Base-by-base conservation (phyloP, 2,113 vertebrate species). In the Eleginops maclovinus region DNA sequence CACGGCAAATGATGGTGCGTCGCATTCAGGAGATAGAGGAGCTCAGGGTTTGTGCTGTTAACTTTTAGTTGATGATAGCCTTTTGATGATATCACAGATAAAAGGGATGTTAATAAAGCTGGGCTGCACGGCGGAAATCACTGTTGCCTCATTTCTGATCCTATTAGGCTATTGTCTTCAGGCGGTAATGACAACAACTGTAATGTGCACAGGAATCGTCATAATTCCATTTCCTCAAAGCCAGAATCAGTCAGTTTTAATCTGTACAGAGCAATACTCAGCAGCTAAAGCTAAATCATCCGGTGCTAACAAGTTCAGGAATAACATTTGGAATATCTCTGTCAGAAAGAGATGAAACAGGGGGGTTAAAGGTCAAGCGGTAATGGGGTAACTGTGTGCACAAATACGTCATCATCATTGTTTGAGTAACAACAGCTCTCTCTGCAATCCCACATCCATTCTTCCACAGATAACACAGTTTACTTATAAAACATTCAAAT, bases 401-500 rank as follows among this genome's bases (percentile, higher is more conserved):
- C 19, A 36, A 76, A 90, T 56, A 65, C n/a, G 8, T 60, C 79
- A 77, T 59, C 72, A 79, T 61, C 28, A 40, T 74, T 88, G 67
- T 87, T 93, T 84, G 83, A 85, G 86, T 31, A 41, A 56, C 83
- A 72, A 67, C 82, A 84, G 70, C 79, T 90, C 70, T 77, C 75
- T 77, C 63, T 31, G 50, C 65, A 85, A 73, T 44, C 44, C 47
- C 69, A 75, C 71, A 86, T 87, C 59, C 36, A 41, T 81, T 80
- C 87, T 77, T 82, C 79, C 49, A 75, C 80, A 85, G 75, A 91
- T 84, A 84, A 91, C 79, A 91, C 86, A 79, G 94, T 95, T 96
- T 96, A 93, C 92, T 93, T 96, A 96, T 96, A 95, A 97, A 97
- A 96, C 92, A 96, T 96, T 96, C 94, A 97, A 94, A 92, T 85